A percentile compares a stretch with the other conserved stretches of the same genome.
Conservation (phyloP, 1,140 invertebrate genomes). For the Aphidius gifuensis region DNA sequence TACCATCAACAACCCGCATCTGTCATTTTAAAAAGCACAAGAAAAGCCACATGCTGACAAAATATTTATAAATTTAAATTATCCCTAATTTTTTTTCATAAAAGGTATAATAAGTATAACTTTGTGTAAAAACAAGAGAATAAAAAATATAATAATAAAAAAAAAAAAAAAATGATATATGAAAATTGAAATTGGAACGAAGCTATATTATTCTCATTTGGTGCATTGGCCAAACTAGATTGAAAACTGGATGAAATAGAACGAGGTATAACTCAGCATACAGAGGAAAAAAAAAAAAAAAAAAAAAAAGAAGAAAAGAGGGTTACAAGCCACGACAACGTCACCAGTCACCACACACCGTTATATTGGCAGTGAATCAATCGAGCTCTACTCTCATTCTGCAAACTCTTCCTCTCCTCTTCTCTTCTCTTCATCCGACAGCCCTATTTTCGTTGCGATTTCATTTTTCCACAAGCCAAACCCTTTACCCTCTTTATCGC, state of each 20-base stretch:
- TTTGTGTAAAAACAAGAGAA: too few relatives aligned
- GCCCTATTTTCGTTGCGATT: constrained; percentile 18
- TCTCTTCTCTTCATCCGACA: constrained; percentile 3
- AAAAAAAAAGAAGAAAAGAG: background rate
- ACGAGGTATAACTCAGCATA: constrained; percentile 2
- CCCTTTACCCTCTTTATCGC: constrained; percentile 9
- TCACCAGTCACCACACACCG: constrained; percentile 6
- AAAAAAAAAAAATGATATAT: too few relatives aligned
- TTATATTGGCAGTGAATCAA: constrained; percentile 21
- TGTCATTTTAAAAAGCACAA: too few relatives aligned
- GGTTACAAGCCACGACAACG: constrained; percentile 11
- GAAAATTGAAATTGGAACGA: too few relatives aligned
- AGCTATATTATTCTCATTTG: too few relatives aligned
- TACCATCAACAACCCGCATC: too few relatives aligned
- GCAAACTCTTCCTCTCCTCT: background rate
- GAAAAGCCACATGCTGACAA: constrained; percentile 2
- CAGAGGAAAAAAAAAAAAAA: background rate
- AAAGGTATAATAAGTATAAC: too few relatives aligned
- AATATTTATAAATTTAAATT: background rate
- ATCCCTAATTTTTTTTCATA: too few relatives aligned
- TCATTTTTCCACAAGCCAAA: constrained; percentile 14
- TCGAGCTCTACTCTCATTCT: constrained; percentile 4
- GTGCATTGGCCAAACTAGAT: constrained; percentile 16
- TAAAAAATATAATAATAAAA: too few relatives aligned
- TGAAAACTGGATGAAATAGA: constrained; percentile 18